A percentile compares a stretch with the other conserved stretches of the same genome.
phyloP scores from a whole-genome alignment of 23 tunicate genomes.

The Aplidium turbinatum region DNA sequence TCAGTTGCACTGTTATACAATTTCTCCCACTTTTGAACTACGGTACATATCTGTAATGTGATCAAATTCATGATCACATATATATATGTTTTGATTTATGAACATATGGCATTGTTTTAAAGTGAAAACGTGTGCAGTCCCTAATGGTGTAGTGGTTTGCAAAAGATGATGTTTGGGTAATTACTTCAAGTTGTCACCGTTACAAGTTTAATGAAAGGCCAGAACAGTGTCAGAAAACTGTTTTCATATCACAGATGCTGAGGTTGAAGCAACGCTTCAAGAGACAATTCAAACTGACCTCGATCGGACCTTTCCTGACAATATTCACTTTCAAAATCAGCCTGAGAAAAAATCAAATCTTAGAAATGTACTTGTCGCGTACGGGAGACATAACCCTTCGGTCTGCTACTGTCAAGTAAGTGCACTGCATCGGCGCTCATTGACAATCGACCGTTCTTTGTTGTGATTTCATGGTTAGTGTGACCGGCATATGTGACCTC shows the following conservation, averaged over 20 bases:
- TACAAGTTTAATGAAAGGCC: background rate
- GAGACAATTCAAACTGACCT: constrained; percentile 68
- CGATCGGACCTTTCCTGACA: constrained; percentile 93
- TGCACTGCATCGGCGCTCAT: background rate
- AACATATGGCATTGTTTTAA: no score
- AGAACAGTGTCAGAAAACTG: background rate
- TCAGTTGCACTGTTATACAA: no score
- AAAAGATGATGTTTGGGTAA: no score
- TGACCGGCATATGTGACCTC: no score
- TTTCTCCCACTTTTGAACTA: no score
- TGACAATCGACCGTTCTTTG: no score
- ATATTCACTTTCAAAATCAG: constrained; percentile 45
- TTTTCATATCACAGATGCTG: constrained; percentile 28
- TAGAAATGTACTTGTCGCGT: constrained; percentile 56
- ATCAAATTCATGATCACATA: no score
- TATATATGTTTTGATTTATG: no score
- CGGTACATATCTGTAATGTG: background rate
- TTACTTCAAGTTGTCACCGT: no score
- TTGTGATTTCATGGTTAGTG: no score
- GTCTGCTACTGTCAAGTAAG: constrained; percentile 81
- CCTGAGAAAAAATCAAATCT: constrained; percentile 33
- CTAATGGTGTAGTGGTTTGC: no score
- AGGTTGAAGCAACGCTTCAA: constrained; percentile 15
- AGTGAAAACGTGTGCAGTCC: no score
- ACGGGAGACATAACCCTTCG: constrained; percentile 49